Percentiles rank a stretch among this genome's conserved stretches.
Evolutionary conservation across 2,113 vertebrate species (phyloP).

Genomic region (Oenanthe oenanthe): DNA sequence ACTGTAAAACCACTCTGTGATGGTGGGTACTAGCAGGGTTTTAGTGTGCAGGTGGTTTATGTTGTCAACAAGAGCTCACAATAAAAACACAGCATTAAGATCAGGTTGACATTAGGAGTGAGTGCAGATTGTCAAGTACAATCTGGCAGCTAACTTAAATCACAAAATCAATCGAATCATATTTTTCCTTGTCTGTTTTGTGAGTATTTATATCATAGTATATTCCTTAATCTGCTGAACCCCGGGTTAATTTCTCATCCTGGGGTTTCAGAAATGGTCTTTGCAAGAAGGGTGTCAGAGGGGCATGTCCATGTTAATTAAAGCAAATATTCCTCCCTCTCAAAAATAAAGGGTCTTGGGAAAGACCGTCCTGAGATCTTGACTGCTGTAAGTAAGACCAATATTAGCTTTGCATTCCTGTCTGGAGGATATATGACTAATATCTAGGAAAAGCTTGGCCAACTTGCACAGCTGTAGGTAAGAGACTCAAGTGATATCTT

Average conservation of each 20-base stretch:
- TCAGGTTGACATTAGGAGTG: not conserved
- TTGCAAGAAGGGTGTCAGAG: not conserved
- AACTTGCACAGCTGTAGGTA: not conserved
- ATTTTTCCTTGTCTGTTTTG: not conserved
- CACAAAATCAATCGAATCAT: not conserved
- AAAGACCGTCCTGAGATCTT: not conserved
- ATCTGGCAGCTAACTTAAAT: not conserved
- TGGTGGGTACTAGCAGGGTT: not conserved
- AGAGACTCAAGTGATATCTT: not conserved
- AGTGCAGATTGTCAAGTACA: not conserved
- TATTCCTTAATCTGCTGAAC: not conserved
- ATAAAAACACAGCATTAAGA: conserved; percentile 4
- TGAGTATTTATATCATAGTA: not conserved
- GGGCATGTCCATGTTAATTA: not conserved
- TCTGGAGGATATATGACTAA: not conserved
- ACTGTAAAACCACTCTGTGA: conserved; percentile 1
- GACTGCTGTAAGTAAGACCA: not conserved
- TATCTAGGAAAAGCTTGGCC: not conserved
- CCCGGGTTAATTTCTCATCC: not conserved
- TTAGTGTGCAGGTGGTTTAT: not conserved
- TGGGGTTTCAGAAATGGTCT: not conserved
- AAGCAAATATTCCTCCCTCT: not conserved
- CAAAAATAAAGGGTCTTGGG: not conserved
- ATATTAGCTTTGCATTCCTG: not conserved
- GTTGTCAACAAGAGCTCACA: not conserved